These are phyloP conservation scores for Drosophila saltans DNA, from an alignment of 1,140 invertebrate genomes.

Conservation along the genomic window DNA sequence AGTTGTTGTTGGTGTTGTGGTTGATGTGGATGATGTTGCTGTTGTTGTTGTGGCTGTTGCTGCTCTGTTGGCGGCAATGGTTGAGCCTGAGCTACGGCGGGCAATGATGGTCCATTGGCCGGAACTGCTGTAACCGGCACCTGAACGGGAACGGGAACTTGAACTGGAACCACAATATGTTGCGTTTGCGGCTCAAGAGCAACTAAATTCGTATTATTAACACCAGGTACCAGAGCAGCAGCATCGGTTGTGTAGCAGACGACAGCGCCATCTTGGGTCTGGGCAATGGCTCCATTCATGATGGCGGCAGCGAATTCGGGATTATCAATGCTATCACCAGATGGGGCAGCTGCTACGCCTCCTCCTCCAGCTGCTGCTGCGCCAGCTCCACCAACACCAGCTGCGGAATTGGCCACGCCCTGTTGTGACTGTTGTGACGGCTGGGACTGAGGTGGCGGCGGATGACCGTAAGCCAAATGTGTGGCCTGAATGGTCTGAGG, in stretches of 20 bases:
- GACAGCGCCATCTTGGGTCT: constrained; percentile 73
- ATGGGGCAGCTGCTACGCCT: constrained; percentile 28
- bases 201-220: constrained; percentile 81
- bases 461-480: constrained; percentile 65
- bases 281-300: constrained; percentile 79
- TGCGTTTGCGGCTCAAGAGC: constrained; percentile 69
- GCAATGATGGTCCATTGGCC: constrained; percentile 47
- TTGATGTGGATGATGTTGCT: constrained; percentile 25
- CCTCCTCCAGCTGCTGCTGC: constrained; percentile 40
- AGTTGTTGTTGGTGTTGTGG: constrained; percentile 43
- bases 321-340: constrained; percentile 62
- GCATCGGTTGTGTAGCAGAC: constrained; percentile 78
- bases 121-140: constrained; percentile 39
- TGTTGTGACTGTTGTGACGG: constrained; percentile 15
- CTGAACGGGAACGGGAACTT: constrained; percentile 37
- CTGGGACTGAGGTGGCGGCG: constrained; percentile 44
- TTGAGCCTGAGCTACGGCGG: constrained; percentile 30
- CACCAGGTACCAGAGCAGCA: constrained; percentile 71
- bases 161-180: constrained; percentile 59
- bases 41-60: constrained; percentile 46
- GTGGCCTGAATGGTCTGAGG: constrained; percentile 50
- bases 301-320: constrained; percentile 75
- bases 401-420: constrained; percentile 34
- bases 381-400: constrained; percentile 35
- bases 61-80: constrained; percentile 29